phyloP scores from a whole-genome alignment of 2,797 vertebrate species.

The Propithecus deckenii region DNA sequence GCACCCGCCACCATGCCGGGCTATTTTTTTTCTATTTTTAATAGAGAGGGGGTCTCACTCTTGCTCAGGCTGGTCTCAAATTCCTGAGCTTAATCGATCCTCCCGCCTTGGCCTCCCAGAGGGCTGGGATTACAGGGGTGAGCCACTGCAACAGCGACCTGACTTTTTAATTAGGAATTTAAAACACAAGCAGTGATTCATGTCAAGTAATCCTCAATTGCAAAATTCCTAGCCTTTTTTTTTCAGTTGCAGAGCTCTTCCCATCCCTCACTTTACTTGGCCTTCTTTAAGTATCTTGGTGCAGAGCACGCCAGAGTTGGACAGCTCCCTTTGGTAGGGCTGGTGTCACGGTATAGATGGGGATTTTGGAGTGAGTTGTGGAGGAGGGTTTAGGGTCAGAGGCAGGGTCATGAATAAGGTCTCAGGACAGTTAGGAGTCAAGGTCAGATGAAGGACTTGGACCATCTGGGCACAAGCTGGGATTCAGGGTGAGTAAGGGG shows the following conservation, averaged over 20 bases:
- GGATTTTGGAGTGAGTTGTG: background rate
- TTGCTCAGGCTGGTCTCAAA: too few species aligned
- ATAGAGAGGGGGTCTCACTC: too few species aligned
- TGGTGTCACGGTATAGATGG: background rate
- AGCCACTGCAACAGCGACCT: background rate
- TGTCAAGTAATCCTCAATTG: background rate
- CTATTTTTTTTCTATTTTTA: too few species aligned
- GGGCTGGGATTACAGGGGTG: too few species aligned
- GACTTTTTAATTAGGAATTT: conserved; percentile 35
- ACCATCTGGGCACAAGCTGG: background rate
- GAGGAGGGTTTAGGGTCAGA: background rate
- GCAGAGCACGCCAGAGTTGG: background rate
- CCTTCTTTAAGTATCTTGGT: background rate
- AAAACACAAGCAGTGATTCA: background rate
- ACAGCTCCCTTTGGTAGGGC: background rate
- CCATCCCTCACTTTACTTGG: background rate
- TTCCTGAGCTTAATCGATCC: too few species aligned
- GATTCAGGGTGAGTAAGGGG: background rate
- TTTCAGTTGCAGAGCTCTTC: background rate
- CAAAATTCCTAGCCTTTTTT: background rate
- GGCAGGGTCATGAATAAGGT: background rate
- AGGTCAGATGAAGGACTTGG: background rate
- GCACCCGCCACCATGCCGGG: too few species aligned
- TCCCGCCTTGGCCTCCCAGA: too few species aligned
- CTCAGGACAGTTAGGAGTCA: background rate